Evolutionary conservation across 2,888 invertebrate genomes (phyloP).

Genomic region (Caenorhabditis wallacei): DNA sequence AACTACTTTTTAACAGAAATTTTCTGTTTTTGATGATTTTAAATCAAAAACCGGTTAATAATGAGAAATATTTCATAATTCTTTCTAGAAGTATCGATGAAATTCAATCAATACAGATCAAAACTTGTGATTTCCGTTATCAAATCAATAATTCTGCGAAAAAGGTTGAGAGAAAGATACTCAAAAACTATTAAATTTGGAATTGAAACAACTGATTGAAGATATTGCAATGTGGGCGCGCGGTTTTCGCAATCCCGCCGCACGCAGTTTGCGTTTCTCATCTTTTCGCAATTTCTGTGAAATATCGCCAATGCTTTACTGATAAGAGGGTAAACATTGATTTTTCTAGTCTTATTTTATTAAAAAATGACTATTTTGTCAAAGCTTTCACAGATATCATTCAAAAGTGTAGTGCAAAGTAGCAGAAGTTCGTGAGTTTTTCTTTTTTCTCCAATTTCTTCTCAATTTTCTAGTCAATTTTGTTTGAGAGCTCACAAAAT

Average conservation of each 20-base stretch:
- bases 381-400: slow-evolving; percentile 44
- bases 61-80: slow-evolving; percentile 36
- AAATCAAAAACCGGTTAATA: neutral
- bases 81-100: neutral
- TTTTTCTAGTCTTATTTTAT: slow-evolving; percentile 17
- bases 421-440: slow-evolving; percentile 46
- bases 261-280: slow-evolving; percentile 32
- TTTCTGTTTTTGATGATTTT: slow-evolving; percentile 4
- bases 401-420: slow-evolving; percentile 27
- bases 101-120: neutral
- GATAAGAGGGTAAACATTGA: slow-evolving; percentile 39
- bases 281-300: slow-evolving; percentile 1
- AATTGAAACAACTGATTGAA: slow-evolving; percentile 15
- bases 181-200: neutral
- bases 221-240: slow-evolving; percentile 39
- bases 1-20: neutral
- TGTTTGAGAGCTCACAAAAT: neutral
- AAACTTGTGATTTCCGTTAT: neutral
- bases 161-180: slow-evolving; percentile 2
- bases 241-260: slow-evolving; percentile 48
- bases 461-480: too few relatives aligned
- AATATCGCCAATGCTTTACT: slow-evolving; percentile 24
- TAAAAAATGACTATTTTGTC: slow-evolving; percentile 60
- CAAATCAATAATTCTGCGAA: neutral
- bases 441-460: too few relatives aligned